phyloP scores from a whole-genome alignment of 1,140 invertebrate species.

The Rhopalosiphum maidis region DNA sequence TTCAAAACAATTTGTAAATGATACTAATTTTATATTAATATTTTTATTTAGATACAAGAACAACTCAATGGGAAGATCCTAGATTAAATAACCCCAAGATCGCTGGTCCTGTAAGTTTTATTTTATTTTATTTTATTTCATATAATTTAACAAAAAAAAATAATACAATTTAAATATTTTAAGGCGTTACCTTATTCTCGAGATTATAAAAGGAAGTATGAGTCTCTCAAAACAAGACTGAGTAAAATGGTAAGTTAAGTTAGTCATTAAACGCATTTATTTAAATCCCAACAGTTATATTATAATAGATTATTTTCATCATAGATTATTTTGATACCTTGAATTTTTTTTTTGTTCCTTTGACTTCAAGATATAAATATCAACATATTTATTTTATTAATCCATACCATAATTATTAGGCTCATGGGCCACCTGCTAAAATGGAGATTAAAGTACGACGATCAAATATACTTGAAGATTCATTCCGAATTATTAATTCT shows the following conservation, averaged over 20 bases:
- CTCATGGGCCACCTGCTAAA: constrained; percentile 91
- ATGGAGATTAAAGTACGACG: constrained; percentile 95
- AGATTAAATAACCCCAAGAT: constrained; percentile 94
- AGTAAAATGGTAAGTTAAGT: constrained; percentile 86
- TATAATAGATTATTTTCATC: neutral
- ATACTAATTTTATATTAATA: neutral
- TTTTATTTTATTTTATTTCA: neutral
- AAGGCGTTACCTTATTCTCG: constrained; percentile 94
- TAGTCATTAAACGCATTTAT: neutral
- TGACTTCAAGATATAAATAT: neutral
- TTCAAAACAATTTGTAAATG: neutral
- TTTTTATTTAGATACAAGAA: constrained; percentile 80
- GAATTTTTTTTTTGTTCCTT: neutral
- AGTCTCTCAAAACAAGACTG: constrained; percentile 94
- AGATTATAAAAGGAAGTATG: constrained; percentile 99
- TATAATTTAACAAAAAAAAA: constrained; percentile 35
- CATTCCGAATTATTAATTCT: constrained; percentile 86
- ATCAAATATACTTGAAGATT: constrained; percentile 93
- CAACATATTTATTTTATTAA: constrained; percentile 8
- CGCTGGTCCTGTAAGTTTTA: constrained; percentile 81
- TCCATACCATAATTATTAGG: constrained; percentile 66
- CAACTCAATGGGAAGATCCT: constrained; percentile 99
- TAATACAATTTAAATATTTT: neutral
- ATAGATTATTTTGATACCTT: neutral
- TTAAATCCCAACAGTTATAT: neutral